phyloP scores from a whole-genome alignment of 2,113 vertebrate species.

The Hassar affinis region DNA sequence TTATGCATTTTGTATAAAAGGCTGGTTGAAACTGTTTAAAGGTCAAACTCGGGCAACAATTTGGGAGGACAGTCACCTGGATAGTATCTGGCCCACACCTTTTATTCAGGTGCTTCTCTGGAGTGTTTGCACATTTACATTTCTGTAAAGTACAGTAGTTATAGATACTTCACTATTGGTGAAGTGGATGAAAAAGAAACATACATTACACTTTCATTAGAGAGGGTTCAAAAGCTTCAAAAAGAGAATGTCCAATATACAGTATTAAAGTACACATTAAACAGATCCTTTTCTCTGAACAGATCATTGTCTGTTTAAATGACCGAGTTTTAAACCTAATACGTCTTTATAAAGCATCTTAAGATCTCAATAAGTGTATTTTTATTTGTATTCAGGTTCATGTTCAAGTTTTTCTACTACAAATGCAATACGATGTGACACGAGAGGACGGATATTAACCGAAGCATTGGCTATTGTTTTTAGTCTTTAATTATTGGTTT shows the following conservation, averaged over 20 bases:
- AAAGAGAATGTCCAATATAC: background rate
- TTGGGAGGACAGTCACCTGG: constrained; percentile 73
- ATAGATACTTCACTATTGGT: constrained; percentile 9
- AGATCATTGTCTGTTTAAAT: background rate
- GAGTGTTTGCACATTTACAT: constrained; percentile 5
- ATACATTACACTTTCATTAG: background rate
- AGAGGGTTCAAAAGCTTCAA: background rate
- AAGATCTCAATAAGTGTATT: background rate
- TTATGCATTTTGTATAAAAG: constrained; percentile 75
- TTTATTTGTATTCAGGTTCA: background rate
- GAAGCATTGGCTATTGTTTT: too few species aligned
- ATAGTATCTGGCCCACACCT: constrained; percentile 45
- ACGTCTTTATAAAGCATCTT: background rate
- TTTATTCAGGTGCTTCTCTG: background rate
- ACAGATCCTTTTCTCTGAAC: background rate
- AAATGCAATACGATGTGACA: background rate
- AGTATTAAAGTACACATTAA: background rate
- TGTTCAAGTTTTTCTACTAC: background rate
- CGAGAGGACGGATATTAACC: background rate
- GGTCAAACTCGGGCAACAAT: constrained; percentile 70
- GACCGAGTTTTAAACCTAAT: background rate
- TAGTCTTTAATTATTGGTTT: constrained; percentile 15
- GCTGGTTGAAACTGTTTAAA: constrained; percentile 71
- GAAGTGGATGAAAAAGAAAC: constrained; percentile 7
- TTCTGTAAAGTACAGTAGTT: background rate